Base-by-base conservation (phyloP, 2,113 vertebrate species). In the Psettodes erumei region DNA sequence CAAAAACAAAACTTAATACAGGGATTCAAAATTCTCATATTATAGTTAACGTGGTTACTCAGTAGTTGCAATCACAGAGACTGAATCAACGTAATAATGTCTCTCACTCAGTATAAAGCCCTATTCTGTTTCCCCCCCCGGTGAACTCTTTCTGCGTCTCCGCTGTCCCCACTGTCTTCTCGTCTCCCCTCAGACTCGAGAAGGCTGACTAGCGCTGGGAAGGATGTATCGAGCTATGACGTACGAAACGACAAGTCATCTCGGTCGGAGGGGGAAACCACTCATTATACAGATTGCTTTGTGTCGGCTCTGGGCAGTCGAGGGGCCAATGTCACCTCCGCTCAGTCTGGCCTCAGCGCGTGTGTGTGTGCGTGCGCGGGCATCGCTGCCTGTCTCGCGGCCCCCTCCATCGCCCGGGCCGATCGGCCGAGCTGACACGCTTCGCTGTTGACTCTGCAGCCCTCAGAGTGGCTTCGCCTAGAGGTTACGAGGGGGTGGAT, bases 251-350 rank as follows among this genome's bases (percentile, higher is more conserved):
- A 89, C 86, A 83, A 76, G 71, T 63, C 77, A 67, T 82, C 59
- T 67, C 80, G 85, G 81, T 85, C 77, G 45, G 81, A 78, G 79
- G 78, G n/a, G 85, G 80, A 88, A 88, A 83, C 62, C 72, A 77
- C 91, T 93, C 90, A 90, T 94, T 92, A 93, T 80, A 87, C 88
- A 91, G 82, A 90, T 85, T 92, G 89, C 86, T 87, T 76, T 72
- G 67, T 81, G 58, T 70, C 63, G 75, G 84, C 82, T 92, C 81
- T 81, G 83, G 83, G 43, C 78, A 88, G 86, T 79, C 81, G 74
- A 80, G 81, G n/a, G n/a, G 80, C 89, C 86, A 88, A 83, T 79
- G 76, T 89, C 87, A 89, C 87, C 79, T 68, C 63, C 82, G 54
- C 70, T 76, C 71, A 69, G 79, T 76, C 71, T 82, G 81, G 71